Conservation (phyloP, 92 coral and sea anemone species). For the Anthopleura xanthogrammica region DNA sequence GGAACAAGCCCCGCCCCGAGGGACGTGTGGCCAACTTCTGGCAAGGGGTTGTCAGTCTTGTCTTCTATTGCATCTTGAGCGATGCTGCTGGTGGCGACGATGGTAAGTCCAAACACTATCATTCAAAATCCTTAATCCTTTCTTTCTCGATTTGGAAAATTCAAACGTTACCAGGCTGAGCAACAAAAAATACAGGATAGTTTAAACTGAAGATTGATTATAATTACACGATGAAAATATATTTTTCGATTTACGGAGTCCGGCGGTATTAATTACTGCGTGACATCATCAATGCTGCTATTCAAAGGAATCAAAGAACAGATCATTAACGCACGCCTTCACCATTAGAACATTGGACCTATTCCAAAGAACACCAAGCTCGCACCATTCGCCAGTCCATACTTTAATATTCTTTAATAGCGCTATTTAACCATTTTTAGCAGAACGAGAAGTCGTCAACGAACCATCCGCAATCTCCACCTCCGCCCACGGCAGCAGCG, state of each 20-base stretch:
- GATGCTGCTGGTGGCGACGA: neutral
- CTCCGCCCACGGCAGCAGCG: neutral
- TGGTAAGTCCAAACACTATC: neutral
- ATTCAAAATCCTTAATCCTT: neutral
- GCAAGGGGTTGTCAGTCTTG: neutral
- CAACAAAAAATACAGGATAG: no score
- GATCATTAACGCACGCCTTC: no score
- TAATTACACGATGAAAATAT: no score
- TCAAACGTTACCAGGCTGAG: neutral
- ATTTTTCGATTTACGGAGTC: no score
- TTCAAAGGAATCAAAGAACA: no score
- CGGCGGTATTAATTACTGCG: no score
- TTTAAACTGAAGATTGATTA: no score
- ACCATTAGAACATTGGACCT: no score
- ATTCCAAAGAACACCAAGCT: no score
- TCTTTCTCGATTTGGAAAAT: neutral
- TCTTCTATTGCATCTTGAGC: neutral
- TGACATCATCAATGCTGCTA: no score
- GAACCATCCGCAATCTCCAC: neutral
- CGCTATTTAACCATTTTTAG: neutral
- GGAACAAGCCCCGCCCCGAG: slow-evolving; percentile 2
- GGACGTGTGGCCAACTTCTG: neutral
- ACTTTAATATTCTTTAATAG: no score
- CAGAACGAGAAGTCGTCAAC: neutral
- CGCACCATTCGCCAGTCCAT: no score